Evolutionary conservation across 1,140 invertebrate genomes (phyloP).

Genomic region (Drosophila grimshawi): DNA sequence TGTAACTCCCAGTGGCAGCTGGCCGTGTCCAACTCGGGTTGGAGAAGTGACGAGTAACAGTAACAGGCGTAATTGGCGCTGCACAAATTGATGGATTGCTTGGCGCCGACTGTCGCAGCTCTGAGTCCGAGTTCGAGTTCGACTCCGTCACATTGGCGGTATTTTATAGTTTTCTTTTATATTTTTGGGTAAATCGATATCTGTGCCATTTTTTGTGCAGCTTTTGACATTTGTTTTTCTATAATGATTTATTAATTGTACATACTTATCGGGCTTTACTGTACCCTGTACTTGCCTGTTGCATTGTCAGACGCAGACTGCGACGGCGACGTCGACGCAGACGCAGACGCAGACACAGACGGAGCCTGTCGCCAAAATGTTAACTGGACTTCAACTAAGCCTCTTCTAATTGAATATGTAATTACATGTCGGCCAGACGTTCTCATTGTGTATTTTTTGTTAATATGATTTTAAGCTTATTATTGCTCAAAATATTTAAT

Average conservation of each 20-base stretch:
- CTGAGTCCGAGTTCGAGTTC: constrained; percentile 14
- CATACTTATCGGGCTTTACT: constrained; percentile 46
- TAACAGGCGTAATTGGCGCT: constrained; percentile 75
- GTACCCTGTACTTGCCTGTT: constrained; percentile 48
- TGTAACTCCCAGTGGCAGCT: constrained; percentile 33
- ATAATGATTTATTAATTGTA: constrained; percentile 74
- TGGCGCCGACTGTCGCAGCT: constrained; percentile 73
- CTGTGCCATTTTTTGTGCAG: constrained; percentile 74
- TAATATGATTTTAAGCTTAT: constrained; percentile 70
- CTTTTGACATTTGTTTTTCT: constrained; percentile 58
- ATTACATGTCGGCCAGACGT: constrained; percentile 47
- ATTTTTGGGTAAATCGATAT: constrained; percentile 69
- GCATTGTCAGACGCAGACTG: constrained; percentile 26
- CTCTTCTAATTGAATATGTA: constrained; percentile 55
- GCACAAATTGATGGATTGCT: constrained; percentile 76
- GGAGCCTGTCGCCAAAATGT: constrained; percentile 45
- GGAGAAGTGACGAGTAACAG: constrained; percentile 72
- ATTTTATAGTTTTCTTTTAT: constrained; percentile 63
- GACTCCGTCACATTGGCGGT: constrained; percentile 51
- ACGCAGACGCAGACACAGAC: background rate
- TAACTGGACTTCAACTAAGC: constrained; percentile 28
- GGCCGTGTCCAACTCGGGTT: constrained; percentile 1
- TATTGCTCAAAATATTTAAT: constrained; percentile 32
- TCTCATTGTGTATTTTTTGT: constrained; percentile 58
- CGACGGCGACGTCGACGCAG: background rate